phyloP scores from a whole-genome alignment of 2,113 vertebrate genomes.

The Oxygymnocypris stewartii region DNA sequence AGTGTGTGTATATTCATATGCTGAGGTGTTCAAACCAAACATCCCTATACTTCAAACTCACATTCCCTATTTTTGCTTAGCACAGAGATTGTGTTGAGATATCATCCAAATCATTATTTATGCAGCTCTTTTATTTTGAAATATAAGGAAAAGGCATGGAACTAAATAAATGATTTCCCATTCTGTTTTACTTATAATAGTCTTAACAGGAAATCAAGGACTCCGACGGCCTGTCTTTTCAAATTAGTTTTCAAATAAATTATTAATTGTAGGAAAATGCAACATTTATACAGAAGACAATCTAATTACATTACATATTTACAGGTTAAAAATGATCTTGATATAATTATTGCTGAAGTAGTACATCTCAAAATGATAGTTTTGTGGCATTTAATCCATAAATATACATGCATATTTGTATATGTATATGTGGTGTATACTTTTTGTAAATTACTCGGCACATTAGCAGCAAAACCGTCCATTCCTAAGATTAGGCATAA shows the following conservation, averaged over 20 bases:
- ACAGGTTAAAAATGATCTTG: background rate
- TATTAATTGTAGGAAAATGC: slow-evolving; percentile 24
- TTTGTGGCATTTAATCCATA: background rate
- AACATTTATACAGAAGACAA: slow-evolving; percentile 2
- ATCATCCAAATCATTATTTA: slow-evolving; percentile 10
- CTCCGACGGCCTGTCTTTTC: background rate
- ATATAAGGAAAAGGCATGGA: background rate
- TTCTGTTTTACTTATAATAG: slow-evolving; percentile 6
- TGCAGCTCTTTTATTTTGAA: background rate
- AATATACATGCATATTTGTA: background rate
- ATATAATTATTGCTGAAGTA: too few species aligned
- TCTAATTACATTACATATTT: slow-evolving; percentile 13
- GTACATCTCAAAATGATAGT: too few species aligned
- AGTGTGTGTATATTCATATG: background rate
- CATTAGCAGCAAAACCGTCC: too few species aligned
- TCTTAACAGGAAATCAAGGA: slow-evolving; percentile 17
- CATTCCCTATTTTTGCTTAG: background rate
- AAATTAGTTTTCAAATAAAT: slow-evolving; percentile 31
- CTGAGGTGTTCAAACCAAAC: background rate
- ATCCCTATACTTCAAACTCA: background rate
- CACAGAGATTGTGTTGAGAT: background rate
- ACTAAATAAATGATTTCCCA: background rate
- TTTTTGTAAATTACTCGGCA: too few species aligned
- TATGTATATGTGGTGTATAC: too few species aligned
- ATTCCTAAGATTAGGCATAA: too few species aligned